Evolutionary conservation across 1,140 invertebrate genomes (phyloP).

Genomic region (Halictus rubicundus): DNA sequence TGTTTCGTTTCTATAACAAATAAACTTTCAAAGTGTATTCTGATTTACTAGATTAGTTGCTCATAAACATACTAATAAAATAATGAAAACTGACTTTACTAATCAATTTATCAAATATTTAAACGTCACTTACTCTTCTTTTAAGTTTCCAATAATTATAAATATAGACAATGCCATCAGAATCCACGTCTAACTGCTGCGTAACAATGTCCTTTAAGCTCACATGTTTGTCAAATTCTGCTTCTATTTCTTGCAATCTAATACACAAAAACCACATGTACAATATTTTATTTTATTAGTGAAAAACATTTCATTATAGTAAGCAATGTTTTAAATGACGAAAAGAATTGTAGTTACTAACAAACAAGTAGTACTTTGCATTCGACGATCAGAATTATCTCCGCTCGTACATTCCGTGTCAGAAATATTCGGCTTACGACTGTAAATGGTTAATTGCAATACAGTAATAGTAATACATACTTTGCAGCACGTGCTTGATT

Average conservation of each 20-base stretch:
- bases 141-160: constrained; percentile 98
- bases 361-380: not conserved
- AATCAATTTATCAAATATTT: not conserved
- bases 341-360: not conserved
- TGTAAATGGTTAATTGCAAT: not conserved
- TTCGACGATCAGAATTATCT: too few species aligned
- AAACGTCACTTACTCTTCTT: constrained; percentile 81
- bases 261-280: constrained; percentile 48
- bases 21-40: too few species aligned
- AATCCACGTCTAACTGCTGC: constrained; percentile 89
- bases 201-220: constrained; percentile 90
- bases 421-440: too few species aligned
- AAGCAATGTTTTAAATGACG: not conserved
- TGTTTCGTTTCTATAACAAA: too few species aligned
- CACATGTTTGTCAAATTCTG: constrained; percentile 96
- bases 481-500: constrained; percentile 91
- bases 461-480: constrained; percentile 70
- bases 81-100: not conserved
- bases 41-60: too few species aligned
- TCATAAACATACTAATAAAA: not conserved
- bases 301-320: not conserved
- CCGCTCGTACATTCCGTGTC: too few species aligned
- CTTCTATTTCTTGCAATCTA: constrained; percentile 94
- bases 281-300: not conserved
- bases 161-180: constrained; percentile 91